Evolutionary conservation across 92 coral and sea anemone species (phyloP), one percentile per base, ranked within the genome.

Genomic region (Heteractis magnifica): DNA sequence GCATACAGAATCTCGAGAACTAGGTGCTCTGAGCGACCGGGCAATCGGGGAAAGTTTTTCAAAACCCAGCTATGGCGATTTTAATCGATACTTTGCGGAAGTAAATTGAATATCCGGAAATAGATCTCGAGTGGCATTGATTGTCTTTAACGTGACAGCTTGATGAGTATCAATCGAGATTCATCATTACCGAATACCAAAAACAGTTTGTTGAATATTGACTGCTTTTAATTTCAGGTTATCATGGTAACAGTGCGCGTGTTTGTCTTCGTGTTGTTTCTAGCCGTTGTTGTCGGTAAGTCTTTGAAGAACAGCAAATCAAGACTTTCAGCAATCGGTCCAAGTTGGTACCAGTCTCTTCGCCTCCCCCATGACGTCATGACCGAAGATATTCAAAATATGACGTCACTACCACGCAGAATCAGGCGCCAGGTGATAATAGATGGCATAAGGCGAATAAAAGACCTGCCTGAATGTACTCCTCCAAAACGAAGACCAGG

Each of bases 201-300:
- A 62, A 62, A 62, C 70, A 62, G 12, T 62, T 62, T 62, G 70
- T 62, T 62, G 70, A 62, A 62, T 62, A 62, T 62, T 62, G 14
- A 59, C 15, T 19, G 18, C 13, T 59, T 62, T 62, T 18, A 8
- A 62, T 18, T 20, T 18, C 23, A 81, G 84, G 84, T 81, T 51
- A 20, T 59, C 84, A 81, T 81, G 84, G 84, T 68, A 19, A 81
- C 58, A 50, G 14, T 70, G 34, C 84, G 84, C 50, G 51, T 21
- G 12, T 56, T 9, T 23, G 76, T 81, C 10, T 23, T 81, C 6
- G 14, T 81, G 51, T 8, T 70, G 56, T 49, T 81, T 4, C 6
- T 70, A 0, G 77, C 73, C 10, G 15, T 59, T 70, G 84, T 81
- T 58, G 65, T 81, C 77, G 73, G 84, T 23, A 49, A 81, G 11